Conservation (phyloP, 2,888 invertebrate species). For the Eupithecia insigniata region DNA sequence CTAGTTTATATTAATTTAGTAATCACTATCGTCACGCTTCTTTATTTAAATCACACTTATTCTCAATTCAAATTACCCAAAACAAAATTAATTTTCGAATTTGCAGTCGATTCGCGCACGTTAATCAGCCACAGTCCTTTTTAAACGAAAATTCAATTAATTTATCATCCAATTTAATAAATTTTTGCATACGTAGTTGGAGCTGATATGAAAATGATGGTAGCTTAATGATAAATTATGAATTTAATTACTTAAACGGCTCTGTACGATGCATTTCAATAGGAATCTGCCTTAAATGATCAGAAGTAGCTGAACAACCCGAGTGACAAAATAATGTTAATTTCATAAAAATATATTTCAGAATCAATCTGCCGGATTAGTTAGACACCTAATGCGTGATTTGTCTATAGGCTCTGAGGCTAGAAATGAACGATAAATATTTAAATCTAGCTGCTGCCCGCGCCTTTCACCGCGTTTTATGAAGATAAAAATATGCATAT, state of each 20-base stretch:
- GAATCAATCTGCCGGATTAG: neutral
- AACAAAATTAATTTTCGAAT: neutral
- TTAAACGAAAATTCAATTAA: constrained; percentile 33
- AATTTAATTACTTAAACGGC: constrained; percentile 43
- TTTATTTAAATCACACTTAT: neutral
- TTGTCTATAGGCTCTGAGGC: neutral
- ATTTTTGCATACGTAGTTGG: constrained; percentile 27
- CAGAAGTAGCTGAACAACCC: constrained; percentile 19
- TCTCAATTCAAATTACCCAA: constrained; percentile 5
- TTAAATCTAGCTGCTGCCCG: no score
- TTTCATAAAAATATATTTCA: neutral
- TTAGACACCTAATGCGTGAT: neutral
- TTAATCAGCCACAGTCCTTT: constrained; percentile 30
- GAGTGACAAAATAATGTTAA: neutral
- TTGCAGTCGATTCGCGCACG: constrained; percentile 16
- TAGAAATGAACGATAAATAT: neutral
- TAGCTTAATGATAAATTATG: constrained; percentile 48
- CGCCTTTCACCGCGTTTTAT: no score
- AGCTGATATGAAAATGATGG: constrained; percentile 32
- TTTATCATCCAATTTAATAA: constrained; percentile 34
- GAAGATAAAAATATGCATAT: no score
- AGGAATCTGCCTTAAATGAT: constrained; percentile 5
- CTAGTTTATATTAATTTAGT: neutral
- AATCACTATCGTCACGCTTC: neutral
- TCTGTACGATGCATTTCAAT: constrained; percentile 20